phyloP scores from a whole-genome alignment of 2,113 vertebrate species.

The Pampusana beccarii region DNA sequence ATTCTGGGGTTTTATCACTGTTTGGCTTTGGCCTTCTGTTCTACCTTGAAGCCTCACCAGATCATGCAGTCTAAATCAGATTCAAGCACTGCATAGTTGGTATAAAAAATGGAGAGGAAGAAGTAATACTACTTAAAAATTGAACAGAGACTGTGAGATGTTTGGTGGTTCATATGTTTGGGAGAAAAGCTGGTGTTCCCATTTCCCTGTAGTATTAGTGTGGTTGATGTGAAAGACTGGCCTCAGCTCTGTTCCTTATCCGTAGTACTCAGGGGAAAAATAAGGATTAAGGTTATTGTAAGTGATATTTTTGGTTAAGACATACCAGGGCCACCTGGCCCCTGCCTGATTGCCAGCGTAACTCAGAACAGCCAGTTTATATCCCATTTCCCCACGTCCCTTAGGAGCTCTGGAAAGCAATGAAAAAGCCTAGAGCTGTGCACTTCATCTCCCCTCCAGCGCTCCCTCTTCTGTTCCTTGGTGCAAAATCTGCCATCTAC shows the following conservation, averaged over 20 bases:
- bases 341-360: neutral
- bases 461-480: neutral
- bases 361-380: conserved; percentile 13
- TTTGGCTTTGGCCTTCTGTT: conserved; percentile 1
- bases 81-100: neutral
- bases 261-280: neutral
- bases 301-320: conserved; percentile 50
- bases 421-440: neutral
- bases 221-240: neutral
- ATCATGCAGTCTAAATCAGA: neutral
- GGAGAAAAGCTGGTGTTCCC: neutral
- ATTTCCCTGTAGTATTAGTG: neutral
- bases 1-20: neutral
- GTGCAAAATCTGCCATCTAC: neutral
- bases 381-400: neutral
- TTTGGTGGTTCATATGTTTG: neutral
- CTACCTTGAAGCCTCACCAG: neutral
- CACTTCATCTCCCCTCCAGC: neutral
- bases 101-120: neutral
- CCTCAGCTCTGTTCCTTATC: neutral
- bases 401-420: neutral
- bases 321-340: conserved; percentile 29
- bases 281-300: conserved; percentile 26
- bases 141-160: neutral
- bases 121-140: neutral